These are phyloP conservation scores for Halichoerus grypus DNA, from an alignment of 2,113 vertebrate genomes.

Conservation along the genomic window DNA sequence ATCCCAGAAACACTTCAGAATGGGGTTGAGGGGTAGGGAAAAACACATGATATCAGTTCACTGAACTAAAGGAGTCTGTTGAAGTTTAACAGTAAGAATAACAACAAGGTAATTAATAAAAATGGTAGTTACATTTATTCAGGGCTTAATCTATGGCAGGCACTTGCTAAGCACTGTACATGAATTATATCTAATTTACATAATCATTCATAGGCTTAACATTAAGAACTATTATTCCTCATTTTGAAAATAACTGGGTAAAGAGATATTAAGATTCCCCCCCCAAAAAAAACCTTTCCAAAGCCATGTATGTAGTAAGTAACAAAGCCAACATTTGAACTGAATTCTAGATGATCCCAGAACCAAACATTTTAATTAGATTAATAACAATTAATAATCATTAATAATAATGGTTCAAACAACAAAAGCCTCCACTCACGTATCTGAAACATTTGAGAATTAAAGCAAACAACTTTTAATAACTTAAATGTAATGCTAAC, in stretches of 20 bases:
- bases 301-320: background rate
- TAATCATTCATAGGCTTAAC: background rate
- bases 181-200: background rate
- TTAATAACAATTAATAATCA: background rate
- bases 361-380: background rate
- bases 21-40: background rate
- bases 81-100: background rate
- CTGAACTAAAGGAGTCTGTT: background rate
- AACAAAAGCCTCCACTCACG: background rate
- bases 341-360: background rate
- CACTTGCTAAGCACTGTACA: background rate
- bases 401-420: background rate
- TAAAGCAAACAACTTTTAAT: background rate
- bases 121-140: background rate
- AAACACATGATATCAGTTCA: background rate
- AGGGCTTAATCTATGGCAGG: background rate
- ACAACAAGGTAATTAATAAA: background rate
- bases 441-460: background rate
- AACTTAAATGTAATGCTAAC: background rate
- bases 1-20: background rate
- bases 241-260: background rate
- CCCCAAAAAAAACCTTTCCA: background rate
- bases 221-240: background rate
- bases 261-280: background rate
- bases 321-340: background rate